Conservation (phyloP, 2,888 invertebrate species). For the Brenthis ino region DNA sequence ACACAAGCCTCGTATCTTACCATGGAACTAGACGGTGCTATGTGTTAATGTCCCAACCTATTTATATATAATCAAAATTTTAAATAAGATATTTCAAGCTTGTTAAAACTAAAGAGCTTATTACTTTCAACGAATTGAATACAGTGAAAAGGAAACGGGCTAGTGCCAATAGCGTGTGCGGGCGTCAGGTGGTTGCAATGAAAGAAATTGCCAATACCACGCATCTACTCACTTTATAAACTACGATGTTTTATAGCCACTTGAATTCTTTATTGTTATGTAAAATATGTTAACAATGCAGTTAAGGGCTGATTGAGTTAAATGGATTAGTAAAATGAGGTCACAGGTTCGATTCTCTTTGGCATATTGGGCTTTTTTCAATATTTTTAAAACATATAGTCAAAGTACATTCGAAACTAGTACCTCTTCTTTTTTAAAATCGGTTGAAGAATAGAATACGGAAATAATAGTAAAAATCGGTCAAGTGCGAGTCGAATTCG, state of each 20-base stretch:
- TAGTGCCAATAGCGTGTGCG: conserved; percentile 9
- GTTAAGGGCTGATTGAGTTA: neutral
- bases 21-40: no score
- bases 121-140: conserved; percentile 10
- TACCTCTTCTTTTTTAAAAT: no score
- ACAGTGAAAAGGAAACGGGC: neutral
- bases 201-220: conserved; percentile 39
- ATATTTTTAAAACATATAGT: no score
- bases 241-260: conserved; percentile 25
- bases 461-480: no score
- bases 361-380: no score
- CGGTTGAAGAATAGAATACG: no score
- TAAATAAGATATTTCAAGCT: neutral
- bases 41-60: no score
- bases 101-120: conserved; percentile 3
- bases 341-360: neutral
- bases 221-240: conserved; percentile 37
- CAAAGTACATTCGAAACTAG: no score
- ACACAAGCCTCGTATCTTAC: no score
- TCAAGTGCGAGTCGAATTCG: no score
- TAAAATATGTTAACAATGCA: conserved; percentile 14
- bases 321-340: neutral
- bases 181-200: conserved; percentile 38
- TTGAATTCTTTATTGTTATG: conserved; percentile 16
- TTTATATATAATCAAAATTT: neutral